Conservation (phyloP, 1,140 invertebrate species). For the Hirudo medicinalis region DNA sequence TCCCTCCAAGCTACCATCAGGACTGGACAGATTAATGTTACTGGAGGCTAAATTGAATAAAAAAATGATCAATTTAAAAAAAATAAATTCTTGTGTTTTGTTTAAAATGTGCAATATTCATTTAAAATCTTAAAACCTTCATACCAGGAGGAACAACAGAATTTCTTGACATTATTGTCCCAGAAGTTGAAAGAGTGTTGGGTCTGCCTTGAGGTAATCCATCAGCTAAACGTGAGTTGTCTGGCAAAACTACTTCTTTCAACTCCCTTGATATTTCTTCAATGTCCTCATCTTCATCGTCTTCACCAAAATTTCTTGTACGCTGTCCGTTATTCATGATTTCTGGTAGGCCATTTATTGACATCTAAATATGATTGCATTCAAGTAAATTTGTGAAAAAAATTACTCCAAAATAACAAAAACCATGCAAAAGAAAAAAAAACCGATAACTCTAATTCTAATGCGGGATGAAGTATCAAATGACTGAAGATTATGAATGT, state of each 20-base stretch:
- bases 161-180: constrained; percentile 26
- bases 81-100: constrained; percentile 24
- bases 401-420: too few species aligned
- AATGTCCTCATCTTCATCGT: constrained; percentile 11
- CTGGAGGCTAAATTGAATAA: constrained; percentile 37
- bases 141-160: constrained; percentile 11
- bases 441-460: too few species aligned
- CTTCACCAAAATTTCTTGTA: constrained; percentile 2
- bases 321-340: not conserved
- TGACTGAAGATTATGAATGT: too few species aligned
- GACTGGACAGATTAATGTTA: constrained; percentile 40
- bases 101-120: not conserved
- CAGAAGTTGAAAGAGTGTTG: constrained; percentile 25
- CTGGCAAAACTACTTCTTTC: constrained; percentile 6
- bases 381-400: too few species aligned
- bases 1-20: constrained; percentile 49
- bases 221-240: not conserved
- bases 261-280: constrained; percentile 11
- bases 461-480: too few species aligned
- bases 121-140: not conserved
- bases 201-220: constrained; percentile 7
- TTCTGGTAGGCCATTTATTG: too few species aligned
- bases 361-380: too few species aligned
- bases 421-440: too few species aligned
- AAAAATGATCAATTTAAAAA: constrained; percentile 30